phyloP scores from a whole-genome alignment of 2,797 vertebrate genomes.

The Ctenochaetus hawaiiensis region DNA sequence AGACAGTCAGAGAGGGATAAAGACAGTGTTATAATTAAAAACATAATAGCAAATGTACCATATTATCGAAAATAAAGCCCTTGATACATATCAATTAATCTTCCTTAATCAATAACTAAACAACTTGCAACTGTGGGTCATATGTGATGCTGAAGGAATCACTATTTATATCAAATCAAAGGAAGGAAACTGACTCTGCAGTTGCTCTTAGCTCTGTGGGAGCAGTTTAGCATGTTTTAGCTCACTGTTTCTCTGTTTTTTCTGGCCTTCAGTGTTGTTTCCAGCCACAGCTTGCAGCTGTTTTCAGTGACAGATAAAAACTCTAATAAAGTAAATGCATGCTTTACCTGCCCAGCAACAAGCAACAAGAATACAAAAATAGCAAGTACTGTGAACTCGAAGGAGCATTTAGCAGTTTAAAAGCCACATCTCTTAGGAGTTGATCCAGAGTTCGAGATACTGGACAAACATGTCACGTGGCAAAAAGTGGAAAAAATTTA shows the following conservation, averaged over 20 bases:
- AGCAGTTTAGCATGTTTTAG: neutral
- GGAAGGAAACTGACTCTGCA: neutral
- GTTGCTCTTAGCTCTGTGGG: neutral
- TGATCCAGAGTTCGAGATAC: neutral
- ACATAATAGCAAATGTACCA: too few species aligned
- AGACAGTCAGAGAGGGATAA: neutral
- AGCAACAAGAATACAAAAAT: neutral
- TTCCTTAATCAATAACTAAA: too few species aligned
- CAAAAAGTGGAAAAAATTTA: too few species aligned
- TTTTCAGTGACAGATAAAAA: neutral
- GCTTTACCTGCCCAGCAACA: neutral
- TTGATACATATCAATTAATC: too few species aligned
- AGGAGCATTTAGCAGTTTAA: neutral
- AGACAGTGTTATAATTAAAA: neutral
- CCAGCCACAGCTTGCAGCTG: neutral
- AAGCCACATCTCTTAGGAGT: neutral
- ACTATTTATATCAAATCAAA: too few species aligned
- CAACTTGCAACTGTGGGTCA: too few species aligned
- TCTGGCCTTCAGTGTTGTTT: neutral
- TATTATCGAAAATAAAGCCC: too few species aligned
- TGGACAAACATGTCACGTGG: neutral
- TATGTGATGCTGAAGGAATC: too few species aligned
- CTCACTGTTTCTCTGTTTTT: neutral
- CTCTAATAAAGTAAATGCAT: neutral
- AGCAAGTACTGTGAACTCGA: neutral